Base-by-base conservation (phyloP, 2,888 invertebrate genomes). In the Furcula furcula region DNA sequence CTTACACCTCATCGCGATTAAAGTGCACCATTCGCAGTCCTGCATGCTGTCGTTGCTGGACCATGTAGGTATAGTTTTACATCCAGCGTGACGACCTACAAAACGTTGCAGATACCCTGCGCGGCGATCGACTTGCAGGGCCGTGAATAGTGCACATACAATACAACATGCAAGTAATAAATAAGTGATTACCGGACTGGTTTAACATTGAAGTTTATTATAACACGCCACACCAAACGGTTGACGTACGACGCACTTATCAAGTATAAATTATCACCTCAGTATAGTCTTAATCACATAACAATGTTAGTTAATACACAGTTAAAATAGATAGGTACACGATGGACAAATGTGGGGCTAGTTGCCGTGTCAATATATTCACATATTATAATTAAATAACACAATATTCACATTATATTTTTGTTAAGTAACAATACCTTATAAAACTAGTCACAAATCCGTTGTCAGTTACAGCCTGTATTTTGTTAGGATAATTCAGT, bases 401-500 rank as follows among this genome's bases (percentile, higher is more conserved):
- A 67, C 70, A 73, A 76, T 78, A 80, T 76, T 76, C 72, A 84
- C 76, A 77, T 68, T 63, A 65, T 71, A 63, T 12, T 37, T 68
- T 50, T 54, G 65, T 82, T 86, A 85, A 84, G 84, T 85, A 83
- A 81, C 84, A 76, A 68, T 80, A 80, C 65, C 74, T 77, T 82
- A 76, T 53, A 59, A 64, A 56, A 56, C 76, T 85, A 85, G 71
- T 85, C 77, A 83, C 87, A 87, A 87, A 87, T 87, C 87, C 87
- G 75, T 87, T 80, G 77, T 86, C 74, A 76, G 65, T 85, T 79
- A 86, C 85, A 85, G 84, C 86, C 87, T 71, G 85, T 69, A 57
- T 64, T 65, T 41, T 71, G 65, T 71, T 74, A 76, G 70, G 68
- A 74, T 71, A 34, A 46, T 48, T 47, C 40, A 48, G 36, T 54